Conservation (phyloP, 2,888 invertebrate genomes). For the Drosophila sordidapex region DNA sequence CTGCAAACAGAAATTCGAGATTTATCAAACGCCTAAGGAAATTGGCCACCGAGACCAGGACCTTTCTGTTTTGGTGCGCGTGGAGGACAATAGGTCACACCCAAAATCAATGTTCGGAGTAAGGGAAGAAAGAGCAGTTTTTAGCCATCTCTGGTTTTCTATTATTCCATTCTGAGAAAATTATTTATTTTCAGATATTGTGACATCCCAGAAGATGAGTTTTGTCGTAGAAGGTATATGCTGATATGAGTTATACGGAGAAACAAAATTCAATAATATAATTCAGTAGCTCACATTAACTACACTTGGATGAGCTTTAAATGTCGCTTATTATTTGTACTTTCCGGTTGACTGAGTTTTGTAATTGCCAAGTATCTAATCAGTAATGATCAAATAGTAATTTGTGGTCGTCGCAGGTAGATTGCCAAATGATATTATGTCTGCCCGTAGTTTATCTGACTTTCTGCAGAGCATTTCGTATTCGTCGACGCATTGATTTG, state of each 20-base stretch:
- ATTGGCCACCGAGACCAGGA: slow-evolving; percentile 24
- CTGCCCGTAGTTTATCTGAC: background rate
- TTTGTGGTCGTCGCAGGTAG: background rate
- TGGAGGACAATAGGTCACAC: slow-evolving; percentile 45
- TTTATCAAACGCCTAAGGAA: slow-evolving; percentile 51
- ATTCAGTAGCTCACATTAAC: background rate
- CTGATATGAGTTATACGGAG: background rate
- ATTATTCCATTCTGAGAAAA: slow-evolving; percentile 32
- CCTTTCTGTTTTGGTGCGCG: slow-evolving; percentile 1
- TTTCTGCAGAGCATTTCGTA: slow-evolving; percentile 11
- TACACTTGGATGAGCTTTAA: background rate
- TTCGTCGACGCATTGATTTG: background rate
- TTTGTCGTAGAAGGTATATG: background rate
- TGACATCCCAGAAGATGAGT: background rate
- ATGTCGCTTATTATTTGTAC: background rate
- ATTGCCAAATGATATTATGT: background rate
- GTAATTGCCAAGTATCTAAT: background rate
- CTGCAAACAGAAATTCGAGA: slow-evolving; percentile 67
- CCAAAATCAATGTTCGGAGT: slow-evolving; percentile 19
- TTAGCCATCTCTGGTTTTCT: slow-evolving; percentile 26
- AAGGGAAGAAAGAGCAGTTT: background rate
- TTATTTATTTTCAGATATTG: slow-evolving; percentile 32
- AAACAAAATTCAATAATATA: background rate
- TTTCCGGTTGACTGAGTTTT: background rate
- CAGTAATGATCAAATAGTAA: background rate